These are phyloP conservation scores for Dorcus hopei DNA, from an alignment of 2,888 invertebrate species.

Conservation along the genomic window DNA sequence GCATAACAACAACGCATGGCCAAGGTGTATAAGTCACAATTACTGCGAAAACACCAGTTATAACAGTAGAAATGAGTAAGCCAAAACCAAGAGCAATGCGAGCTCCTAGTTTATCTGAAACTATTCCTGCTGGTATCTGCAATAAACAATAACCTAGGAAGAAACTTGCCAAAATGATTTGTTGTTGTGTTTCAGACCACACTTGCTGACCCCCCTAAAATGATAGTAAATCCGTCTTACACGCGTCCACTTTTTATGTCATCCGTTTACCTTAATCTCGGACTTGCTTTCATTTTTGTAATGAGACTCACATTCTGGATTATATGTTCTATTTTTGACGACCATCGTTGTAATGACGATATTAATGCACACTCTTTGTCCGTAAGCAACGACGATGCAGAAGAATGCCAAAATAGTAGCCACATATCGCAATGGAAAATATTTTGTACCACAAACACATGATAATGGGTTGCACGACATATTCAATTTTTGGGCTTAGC, in stretches of 20 bases:
- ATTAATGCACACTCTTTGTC: conserved; percentile 10
- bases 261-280: neutral
- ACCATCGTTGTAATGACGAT: conserved; percentile 14
- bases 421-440: conserved; percentile 2
- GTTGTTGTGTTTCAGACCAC: conserved; percentile 9
- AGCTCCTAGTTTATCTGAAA: conserved; percentile 16
- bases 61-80: conserved; percentile 10
- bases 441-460: conserved; percentile 7
- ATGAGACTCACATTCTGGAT: neutral
- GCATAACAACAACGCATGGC: conserved; percentile 4
- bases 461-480: conserved; percentile 8
- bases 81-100: conserved; percentile 10
- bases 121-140: conserved; percentile 16
- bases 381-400: conserved; percentile 11
- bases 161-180: conserved; percentile 12
- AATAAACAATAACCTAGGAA: conserved; percentile 17
- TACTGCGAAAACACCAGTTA: conserved; percentile 7
- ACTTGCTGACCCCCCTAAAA: conserved; percentile 12
- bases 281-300: neutral
- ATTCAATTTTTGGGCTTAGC: neutral
- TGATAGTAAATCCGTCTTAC: neutral
- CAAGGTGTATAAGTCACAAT: conserved; percentile 5
- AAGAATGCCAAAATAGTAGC: conserved; percentile 1
- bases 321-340: neutral
- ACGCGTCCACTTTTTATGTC: neutral